These are phyloP conservation scores for Erebia epiphron DNA, from an alignment of 2,888 invertebrate genomes.

Conservation along the genomic window DNA sequence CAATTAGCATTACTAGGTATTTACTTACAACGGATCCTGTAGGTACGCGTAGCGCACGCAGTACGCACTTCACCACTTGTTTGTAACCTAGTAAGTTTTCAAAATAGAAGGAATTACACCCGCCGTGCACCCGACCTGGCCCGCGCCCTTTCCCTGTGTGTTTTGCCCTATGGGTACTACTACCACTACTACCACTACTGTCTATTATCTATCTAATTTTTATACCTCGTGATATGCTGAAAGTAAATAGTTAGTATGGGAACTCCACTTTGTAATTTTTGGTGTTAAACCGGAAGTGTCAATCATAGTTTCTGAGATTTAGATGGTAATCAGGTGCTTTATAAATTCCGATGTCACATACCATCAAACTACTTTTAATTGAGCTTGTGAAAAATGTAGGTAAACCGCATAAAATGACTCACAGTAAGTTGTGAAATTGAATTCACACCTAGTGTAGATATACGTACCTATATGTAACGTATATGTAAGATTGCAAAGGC, in stretches of 20 bases:
- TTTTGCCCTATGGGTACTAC: too few relatives aligned
- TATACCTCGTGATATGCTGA: not conserved
- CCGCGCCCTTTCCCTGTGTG: too few relatives aligned
- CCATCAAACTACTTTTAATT: not conserved
- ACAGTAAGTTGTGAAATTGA: not conserved
- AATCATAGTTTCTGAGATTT: conserved; percentile 11
- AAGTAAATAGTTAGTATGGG: not conserved
- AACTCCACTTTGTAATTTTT: conserved; percentile 7
- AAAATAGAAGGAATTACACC: too few relatives aligned
- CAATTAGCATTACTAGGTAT: too few relatives aligned
- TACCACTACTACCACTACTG: not conserved
- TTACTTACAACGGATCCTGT: too few relatives aligned
- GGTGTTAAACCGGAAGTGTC: conserved; percentile 5
- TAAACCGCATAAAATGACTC: conserved; percentile 1
- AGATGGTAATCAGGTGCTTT: conserved; percentile 1
- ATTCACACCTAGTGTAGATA: not conserved
- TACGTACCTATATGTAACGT: too few relatives aligned
- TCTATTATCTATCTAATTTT: not conserved
- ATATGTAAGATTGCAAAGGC: too few relatives aligned
- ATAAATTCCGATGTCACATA: conserved; percentile 18
- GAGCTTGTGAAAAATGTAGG: conserved; percentile 1
- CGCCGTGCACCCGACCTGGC: too few relatives aligned
- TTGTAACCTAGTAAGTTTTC: too few relatives aligned
- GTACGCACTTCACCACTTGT: too few relatives aligned
- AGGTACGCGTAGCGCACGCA: too few relatives aligned